These are phyloP conservation scores for Pterostichus niger DNA, from an alignment of 2,888 invertebrate species.

Conservation along the genomic window DNA sequence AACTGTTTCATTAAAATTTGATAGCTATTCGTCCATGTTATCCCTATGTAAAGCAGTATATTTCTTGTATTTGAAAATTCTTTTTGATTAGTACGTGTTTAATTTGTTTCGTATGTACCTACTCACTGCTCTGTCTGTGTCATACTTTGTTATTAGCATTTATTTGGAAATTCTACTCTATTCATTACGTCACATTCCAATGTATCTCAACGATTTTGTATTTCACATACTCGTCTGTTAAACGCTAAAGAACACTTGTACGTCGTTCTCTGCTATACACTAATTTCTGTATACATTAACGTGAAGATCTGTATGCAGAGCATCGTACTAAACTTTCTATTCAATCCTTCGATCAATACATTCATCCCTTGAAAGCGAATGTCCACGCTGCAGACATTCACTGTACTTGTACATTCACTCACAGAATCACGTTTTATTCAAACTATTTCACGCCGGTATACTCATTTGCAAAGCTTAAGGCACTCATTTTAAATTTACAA, in stretches of 20 bases:
- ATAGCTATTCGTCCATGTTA: too few relatives aligned
- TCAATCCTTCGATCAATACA: too few relatives aligned
- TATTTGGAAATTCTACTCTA: conserved; percentile 8
- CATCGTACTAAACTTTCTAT: too few relatives aligned
- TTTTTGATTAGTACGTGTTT: neutral
- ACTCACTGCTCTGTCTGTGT: neutral
- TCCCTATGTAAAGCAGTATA: neutral
- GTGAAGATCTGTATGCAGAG: neutral
- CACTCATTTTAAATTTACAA: too few relatives aligned
- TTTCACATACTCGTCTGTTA: neutral
- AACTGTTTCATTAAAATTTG: too few relatives aligned
- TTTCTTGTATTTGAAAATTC: conserved; percentile 10
- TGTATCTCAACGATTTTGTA: neutral
- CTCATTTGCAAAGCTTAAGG: too few relatives aligned
- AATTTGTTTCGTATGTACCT: neutral
- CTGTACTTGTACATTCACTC: too few relatives aligned
- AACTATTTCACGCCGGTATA: too few relatives aligned
- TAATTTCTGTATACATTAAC: conserved; percentile 4
- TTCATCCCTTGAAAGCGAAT: too few relatives aligned
- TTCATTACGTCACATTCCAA: conserved; percentile 9
- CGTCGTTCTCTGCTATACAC: neutral
- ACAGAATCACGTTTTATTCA: too few relatives aligned
- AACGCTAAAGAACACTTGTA: too few relatives aligned
- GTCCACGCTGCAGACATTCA: too few relatives aligned
- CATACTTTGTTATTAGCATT: conserved; percentile 7